These are phyloP conservation scores for Abscondita cerata DNA, from an alignment of 2,888 invertebrate species.

Conservation along the genomic window DNA sequence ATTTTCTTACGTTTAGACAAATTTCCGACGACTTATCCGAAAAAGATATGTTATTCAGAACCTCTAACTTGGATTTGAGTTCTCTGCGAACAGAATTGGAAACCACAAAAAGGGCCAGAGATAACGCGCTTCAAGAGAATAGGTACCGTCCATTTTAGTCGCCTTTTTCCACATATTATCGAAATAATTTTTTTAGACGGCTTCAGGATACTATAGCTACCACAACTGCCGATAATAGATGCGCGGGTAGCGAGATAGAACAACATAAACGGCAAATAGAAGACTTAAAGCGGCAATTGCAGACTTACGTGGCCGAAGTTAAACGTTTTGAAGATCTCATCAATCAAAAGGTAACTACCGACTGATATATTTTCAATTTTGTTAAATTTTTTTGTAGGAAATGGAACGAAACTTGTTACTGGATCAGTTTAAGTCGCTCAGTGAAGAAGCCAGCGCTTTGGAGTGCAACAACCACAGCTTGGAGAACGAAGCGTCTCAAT, in stretches of 20 bases:
- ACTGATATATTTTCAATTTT: slow-evolving; percentile 17
- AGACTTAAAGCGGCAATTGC: slow-evolving; percentile 76
- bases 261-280: slow-evolving; percentile 75
- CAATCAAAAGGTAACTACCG: slow-evolving; percentile 65
- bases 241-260: slow-evolving; percentile 71
- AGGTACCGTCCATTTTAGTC: no score
- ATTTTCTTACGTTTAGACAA: no score
- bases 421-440: slow-evolving; percentile 79
- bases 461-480: slow-evolving; percentile 82
- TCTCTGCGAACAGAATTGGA: slow-evolving; percentile 68
- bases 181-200: slow-evolving; percentile 66
- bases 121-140: slow-evolving; percentile 69
- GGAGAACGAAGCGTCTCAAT: slow-evolving; percentile 77
- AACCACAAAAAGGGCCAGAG: slow-evolving; percentile 63
- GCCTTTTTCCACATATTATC: no score
- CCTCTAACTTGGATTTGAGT: slow-evolving; percentile 63
- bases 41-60: slow-evolving; percentile 61
- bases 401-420: slow-evolving; percentile 80
- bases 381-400: slow-evolving; percentile 62
- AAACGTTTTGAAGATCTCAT: slow-evolving; percentile 80
- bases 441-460: slow-evolving; percentile 76
- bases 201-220: slow-evolving; percentile 76
- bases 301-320: slow-evolving; percentile 83
- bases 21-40: slow-evolving; percentile 57
- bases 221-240: slow-evolving; percentile 67